Conservation (phyloP, 2,113 vertebrate genomes). For the Actenoides lindsayi region DNA sequence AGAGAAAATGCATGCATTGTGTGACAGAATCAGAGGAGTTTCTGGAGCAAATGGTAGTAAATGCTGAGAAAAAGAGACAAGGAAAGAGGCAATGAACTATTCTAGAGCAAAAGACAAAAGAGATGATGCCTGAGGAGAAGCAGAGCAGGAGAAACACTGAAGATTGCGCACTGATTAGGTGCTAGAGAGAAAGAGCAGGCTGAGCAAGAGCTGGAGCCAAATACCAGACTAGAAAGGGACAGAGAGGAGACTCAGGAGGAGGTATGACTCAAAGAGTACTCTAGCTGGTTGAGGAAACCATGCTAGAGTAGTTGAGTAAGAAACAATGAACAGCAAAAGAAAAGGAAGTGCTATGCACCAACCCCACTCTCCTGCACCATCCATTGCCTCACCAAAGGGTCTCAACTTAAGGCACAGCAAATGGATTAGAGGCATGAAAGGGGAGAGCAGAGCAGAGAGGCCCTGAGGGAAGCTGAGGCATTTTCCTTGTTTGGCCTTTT, state of each 20-base stretch:
- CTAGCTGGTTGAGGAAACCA: neutral
- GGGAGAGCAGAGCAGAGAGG: neutral
- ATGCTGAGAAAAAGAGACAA: neutral
- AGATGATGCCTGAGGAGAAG: neutral
- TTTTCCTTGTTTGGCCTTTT: neutral
- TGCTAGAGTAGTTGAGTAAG: neutral
- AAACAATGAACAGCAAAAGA: neutral
- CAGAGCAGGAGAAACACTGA: neutral
- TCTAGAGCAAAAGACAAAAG: neutral
- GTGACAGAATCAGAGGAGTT: neutral
- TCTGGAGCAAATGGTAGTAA: neutral
- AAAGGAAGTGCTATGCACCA: neutral
- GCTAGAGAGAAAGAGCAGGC: neutral
- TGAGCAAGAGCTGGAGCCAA: neutral
- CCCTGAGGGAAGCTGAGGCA: neutral
- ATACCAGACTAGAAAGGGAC: neutral
- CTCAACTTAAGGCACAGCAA: accelerated
- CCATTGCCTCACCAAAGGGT: neutral
- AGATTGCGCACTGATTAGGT: neutral
- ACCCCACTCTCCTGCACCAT: neutral
- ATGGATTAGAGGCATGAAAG: neutral
- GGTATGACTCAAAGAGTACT: neutral
- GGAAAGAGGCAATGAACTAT: neutral
- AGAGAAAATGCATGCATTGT: neutral
- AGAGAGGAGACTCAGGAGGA: neutral